Conservation (phyloP, 2,888 invertebrate species). For the Ditylenchus weischeri region DNA sequence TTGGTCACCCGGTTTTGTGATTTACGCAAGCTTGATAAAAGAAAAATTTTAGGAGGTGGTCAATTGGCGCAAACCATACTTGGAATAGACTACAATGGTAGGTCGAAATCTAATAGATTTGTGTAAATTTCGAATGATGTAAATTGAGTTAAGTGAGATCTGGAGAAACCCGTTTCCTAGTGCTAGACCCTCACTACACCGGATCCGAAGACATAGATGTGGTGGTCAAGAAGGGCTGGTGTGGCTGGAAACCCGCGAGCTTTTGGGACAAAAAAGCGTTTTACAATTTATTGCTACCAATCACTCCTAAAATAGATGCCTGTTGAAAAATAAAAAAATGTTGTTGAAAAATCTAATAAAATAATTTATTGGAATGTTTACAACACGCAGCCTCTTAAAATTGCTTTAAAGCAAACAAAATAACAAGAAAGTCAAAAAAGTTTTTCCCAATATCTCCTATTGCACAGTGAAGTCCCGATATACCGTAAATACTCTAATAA, state of each 20-base stretch:
- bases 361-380: background rate
- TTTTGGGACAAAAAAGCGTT: constrained; percentile 77
- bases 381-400: too few relatives aligned
- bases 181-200: constrained; percentile 96
- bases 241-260: constrained; percentile 87
- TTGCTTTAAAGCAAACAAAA: too few relatives aligned
- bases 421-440: too few relatives aligned
- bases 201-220: constrained; percentile 60
- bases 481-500: too few relatives aligned
- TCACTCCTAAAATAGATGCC: constrained; percentile 18
- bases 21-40: background rate
- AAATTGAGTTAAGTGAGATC: constrained; percentile 65
- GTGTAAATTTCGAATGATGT: too few relatives aligned
- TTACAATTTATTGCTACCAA: constrained; percentile 38
- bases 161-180: constrained; percentile 82
- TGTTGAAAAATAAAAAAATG: background rate
- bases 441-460: too few relatives aligned
- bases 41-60: constrained; percentile 74
- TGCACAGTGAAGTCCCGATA: too few relatives aligned
- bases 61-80: constrained; percentile 95
- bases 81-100: constrained; percentile 75
- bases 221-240: constrained; percentile 70
- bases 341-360: background rate
- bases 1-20: constrained; percentile 17
- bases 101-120: too few relatives aligned